Base-by-base conservation (phyloP, 2,113 vertebrate species). In the Anoplopoma fimbria region DNA sequence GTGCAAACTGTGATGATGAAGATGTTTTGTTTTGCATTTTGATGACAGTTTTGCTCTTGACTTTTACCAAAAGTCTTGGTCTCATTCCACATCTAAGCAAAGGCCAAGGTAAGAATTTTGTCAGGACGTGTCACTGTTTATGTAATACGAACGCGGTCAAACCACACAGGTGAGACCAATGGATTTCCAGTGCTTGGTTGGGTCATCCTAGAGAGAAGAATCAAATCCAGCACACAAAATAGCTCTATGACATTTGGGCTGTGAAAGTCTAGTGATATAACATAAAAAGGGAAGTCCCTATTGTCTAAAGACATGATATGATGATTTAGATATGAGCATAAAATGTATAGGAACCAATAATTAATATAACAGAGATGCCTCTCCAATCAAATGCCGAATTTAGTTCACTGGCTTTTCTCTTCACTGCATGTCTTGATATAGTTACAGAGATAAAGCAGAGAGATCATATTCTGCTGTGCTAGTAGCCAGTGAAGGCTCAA, bases 401-500 rank as follows among this genome's bases (percentile, higher is more conserved):
- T 34, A 40, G n/a, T 61, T 23, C 10, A 2, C 34, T 27, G 38
- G n/a, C 21, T 77, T 51, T 70, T 36, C 21, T 60, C 6, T 10
- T 49, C 31, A 12, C 33, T 40, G 27, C 23, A 61, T 31, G 68
- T 53, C 31, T 67, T 10, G 1, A 74, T 12, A 84, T 58, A 47
- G 62, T 68, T 76, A 4, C 38, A 42, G 55, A 42, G 51, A 84
- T 58, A 68, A 77, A 76, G n/a, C 47, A 45, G 4, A 42, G 27
- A 19, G 42, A 87, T 72, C 27, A 45, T 36, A 73, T 87, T 73
- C 68, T 76, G 79, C 57, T 74, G 75, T 25, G 49, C 19, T 29
- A 7, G 47, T 40, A 34, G 42, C 60, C 19, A 33, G 51, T 36
- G 33, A 45, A 29, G 25, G 69, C 13, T 27, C 70, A 80, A 85